Evolutionary conservation across 2,797 vertebrate species (phyloP), one percentile per base, ranked within the genome.

Genomic region (Euthynnus affinis): DNA sequence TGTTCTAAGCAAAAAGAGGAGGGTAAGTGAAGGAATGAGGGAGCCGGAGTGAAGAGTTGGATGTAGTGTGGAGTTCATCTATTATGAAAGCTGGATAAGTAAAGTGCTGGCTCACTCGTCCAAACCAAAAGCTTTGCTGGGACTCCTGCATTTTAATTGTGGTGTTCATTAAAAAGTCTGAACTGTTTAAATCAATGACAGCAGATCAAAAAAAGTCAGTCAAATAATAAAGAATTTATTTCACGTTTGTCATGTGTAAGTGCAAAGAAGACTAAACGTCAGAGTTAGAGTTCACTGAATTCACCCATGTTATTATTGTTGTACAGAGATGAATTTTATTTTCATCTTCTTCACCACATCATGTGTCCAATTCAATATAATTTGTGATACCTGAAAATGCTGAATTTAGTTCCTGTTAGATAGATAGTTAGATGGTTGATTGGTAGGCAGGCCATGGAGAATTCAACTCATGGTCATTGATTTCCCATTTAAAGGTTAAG

Each of bases 1-100:
- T 68, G 29, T 52, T 37, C 37, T 44, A 12, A 46, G 3, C 13
- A 9, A 46, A 53, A 46, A 48, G 27, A 37, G 5, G n/a, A 17
- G 14, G 8, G 4, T 3, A 15, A 14, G 20, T 32, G 20, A 32
- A 48, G 44, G 9, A 71, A 46, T 64, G 32, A 63, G 23, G 56
- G 25, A 63, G 2, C 46, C 6, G 20, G 18, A 25, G 23, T 44
- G 40, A 71, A 34, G 22, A 48, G 32, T n/a, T 74, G 46, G n/a
- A 55, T 12, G 22, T 20, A 32, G 44, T 0, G 3, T 49, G 23
- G 46, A 72, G 44, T 52, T 86, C 3, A 80, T 82, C 65, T 37
- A 76, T 68, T 52, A 68, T 65, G 32, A 69, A 73, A 49, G 72
- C 34, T 80, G 67, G 23, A 27, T 49, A 12, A 71, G 62, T 44